phyloP scores from a whole-genome alignment of 2,888 invertebrate genomes.

The Dasysyrphus tricinctus region DNA sequence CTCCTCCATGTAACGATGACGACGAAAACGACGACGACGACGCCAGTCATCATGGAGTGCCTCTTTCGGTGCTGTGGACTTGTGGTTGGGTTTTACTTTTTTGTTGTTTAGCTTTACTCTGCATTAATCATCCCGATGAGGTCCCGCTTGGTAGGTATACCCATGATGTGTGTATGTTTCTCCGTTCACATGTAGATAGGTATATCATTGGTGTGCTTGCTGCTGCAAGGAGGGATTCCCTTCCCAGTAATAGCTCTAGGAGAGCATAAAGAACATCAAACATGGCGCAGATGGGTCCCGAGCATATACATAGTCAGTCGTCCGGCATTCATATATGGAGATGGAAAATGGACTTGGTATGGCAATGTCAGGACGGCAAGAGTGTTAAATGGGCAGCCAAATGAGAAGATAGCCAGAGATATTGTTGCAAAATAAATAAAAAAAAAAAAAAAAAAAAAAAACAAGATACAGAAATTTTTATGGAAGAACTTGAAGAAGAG shows the following conservation, averaged over 20 bases:
- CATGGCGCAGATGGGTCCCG: conserved; percentile 64
- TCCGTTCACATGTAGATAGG: conserved; percentile 12
- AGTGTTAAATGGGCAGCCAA: conserved; percentile 63
- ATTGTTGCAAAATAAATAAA: conserved; percentile 14
- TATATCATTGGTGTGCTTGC: conserved; percentile 9
- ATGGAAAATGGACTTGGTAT: conserved; percentile 20
- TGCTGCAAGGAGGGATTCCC: conserved; percentile 55
- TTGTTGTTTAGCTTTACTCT: conserved; percentile 21
- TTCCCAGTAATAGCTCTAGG: conserved; percentile 31
- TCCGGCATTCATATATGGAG: conserved; percentile 18
- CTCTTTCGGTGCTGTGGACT: conserved; percentile 38
- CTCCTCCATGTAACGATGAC: conserved; percentile 45
- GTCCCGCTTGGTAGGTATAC: conserved; percentile 18
- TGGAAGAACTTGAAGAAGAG: background rate
- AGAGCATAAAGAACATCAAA: conserved; percentile 49
- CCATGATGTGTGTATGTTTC: conserved; percentile 9
- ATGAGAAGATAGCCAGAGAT: conserved; percentile 39
- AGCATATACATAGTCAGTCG: conserved; percentile 1
- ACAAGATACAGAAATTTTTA: background rate
- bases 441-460: background rate
- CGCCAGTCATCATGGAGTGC: conserved; percentile 32
- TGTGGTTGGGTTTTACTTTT: conserved; percentile 23
- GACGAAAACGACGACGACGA: conserved; percentile 29
- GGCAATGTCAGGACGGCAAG: conserved; percentile 45
- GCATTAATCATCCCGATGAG: conserved; percentile 68